These are phyloP conservation scores for Diarsia brunnea DNA, from an alignment of 2,888 invertebrate species.

Conservation along the genomic window DNA sequence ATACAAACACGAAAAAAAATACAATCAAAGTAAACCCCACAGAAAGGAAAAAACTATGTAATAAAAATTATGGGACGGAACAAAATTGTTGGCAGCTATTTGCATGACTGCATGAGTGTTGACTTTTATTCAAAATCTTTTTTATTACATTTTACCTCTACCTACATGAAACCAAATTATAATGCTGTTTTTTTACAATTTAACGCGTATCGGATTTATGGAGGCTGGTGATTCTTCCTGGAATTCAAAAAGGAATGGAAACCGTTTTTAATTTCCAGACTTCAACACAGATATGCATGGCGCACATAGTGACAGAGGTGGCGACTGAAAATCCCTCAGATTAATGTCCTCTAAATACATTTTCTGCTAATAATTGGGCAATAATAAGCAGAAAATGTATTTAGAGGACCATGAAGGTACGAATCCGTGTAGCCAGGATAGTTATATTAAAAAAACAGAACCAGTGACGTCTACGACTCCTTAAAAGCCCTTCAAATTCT, in stretches of 20 bases:
- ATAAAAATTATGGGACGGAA: background rate
- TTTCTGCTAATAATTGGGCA: conserved; percentile 20
- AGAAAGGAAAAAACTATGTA: background rate
- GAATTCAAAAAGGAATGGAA: background rate
- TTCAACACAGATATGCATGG: background rate
- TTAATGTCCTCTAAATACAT: conserved; percentile 18
- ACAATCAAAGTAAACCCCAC: background rate
- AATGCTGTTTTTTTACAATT: too few species aligned
- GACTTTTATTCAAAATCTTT: background rate
- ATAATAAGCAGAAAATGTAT: too few species aligned
- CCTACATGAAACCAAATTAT: background rate
- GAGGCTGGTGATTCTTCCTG: background rate
- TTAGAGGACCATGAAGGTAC: conserved; percentile 1
- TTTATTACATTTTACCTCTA: background rate
- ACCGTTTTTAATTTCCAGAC: background rate
- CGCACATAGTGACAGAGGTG: too few species aligned
- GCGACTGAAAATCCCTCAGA: conserved; percentile 18
- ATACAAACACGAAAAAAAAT: background rate
- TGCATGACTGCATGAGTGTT: background rate
- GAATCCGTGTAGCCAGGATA: background rate
- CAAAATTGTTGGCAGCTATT: too few species aligned
- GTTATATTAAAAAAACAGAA: background rate
- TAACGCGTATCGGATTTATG: background rate
- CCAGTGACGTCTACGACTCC: background rate
- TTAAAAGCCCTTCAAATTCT: background rate